Evolutionary conservation across 2,888 invertebrate species (phyloP).

Genomic region (Ephialtes manifestator): DNA sequence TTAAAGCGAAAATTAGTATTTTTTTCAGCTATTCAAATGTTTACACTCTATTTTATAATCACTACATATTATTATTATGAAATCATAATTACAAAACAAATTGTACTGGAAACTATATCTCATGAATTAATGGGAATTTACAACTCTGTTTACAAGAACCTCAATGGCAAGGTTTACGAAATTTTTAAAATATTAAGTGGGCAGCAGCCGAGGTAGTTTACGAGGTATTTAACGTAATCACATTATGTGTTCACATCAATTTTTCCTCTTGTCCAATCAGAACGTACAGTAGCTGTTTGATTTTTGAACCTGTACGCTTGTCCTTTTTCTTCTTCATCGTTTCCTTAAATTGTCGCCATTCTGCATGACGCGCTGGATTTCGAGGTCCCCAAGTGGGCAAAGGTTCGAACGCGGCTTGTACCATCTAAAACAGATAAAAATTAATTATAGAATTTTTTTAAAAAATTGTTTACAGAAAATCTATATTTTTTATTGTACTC

Average conservation of each 20-base stretch:
- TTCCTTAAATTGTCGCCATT: constrained; percentile 84
- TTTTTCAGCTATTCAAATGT: too few species aligned
- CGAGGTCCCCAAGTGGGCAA: constrained; percentile 85
- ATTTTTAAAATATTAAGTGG: constrained; percentile 32
- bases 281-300: constrained; percentile 72
- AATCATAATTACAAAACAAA: too few species aligned
- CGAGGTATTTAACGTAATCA: neutral
- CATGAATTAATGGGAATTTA: too few species aligned
- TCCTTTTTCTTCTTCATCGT: constrained; percentile 69
- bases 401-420: constrained; percentile 80
- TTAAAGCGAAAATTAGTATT: too few species aligned
- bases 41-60: too few species aligned
- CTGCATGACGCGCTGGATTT: constrained; percentile 77
- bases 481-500: neutral
- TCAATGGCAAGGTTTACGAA: neutral
- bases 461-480: constrained; percentile 5
- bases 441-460: neutral
- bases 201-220: constrained; percentile 50
- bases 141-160: too few species aligned
- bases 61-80: too few species aligned
- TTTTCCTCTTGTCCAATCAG: constrained; percentile 70
- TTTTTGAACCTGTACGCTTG: constrained; percentile 70
- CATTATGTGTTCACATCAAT: constrained; percentile 64
- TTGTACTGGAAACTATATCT: too few species aligned
- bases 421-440: constrained; percentile 76